Evolutionary conservation across 1,140 invertebrate genomes (phyloP).

Genomic region (Galendromus occidentalis): DNA sequence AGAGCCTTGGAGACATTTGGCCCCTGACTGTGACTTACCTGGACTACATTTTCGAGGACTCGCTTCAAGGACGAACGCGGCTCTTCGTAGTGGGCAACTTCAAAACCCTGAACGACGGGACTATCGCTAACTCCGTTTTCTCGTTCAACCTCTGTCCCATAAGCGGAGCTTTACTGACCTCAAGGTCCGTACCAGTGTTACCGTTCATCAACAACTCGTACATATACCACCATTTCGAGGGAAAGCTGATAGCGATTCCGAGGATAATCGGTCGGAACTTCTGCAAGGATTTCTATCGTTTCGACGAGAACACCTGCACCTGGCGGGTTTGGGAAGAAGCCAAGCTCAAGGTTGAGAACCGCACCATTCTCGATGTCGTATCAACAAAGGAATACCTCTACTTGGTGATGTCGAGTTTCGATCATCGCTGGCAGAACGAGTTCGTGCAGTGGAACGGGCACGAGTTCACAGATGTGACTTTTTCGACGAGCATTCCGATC

Average conservation of each 20-base stretch:
- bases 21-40: neutral
- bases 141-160: neutral
- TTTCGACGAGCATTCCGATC: conserved; percentile 2
- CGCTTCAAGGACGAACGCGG: neutral
- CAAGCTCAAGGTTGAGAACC: conserved; percentile 1
- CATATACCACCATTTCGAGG: neutral
- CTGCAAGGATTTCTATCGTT: neutral
- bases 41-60: conserved; percentile 8
- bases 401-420: neutral
- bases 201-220: conserved; percentile 9
- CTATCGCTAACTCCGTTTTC: neutral
- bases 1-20: neutral
- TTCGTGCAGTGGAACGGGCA: conserved; percentile 9
- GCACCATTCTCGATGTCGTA: neutral
- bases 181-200: neutral
- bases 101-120: neutral
- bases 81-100: neutral
- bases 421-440: conserved; percentile 9
- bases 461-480: conserved; percentile 6
- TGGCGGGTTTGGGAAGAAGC: neutral
- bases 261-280: neutral
- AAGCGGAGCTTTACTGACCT: neutral
- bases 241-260: neutral
- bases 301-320: neutral
- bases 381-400: neutral